Evolutionary conservation across 1,140 invertebrate species (phyloP), one percentile per base, ranked within the genome.

Genomic region (Pseudomyrmex dendroicus): DNA sequence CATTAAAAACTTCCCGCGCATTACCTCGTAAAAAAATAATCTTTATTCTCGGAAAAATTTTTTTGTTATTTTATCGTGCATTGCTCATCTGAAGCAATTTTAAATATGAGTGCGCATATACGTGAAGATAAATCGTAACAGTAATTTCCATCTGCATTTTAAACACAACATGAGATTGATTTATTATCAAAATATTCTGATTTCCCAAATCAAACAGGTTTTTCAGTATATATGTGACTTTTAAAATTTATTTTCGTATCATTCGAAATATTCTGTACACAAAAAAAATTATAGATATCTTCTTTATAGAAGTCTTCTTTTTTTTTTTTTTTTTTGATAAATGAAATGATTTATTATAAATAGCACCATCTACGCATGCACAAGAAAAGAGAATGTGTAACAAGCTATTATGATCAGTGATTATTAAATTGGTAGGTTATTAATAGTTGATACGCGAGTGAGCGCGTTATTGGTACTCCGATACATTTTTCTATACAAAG

Each of bases 401-500:
- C 0, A 35, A 35, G 4, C 5, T 35, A 35, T 35, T 35, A 35
- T 25, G 3, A 25, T 25, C 25, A 25, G 25, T 25, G 25, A 25
- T 35, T 35, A 35, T 35, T 35, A 35, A 35, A 35, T 35, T 35
- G n/a, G 10, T 17, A 4, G 15, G 10, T 22, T 25, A 48, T 35
- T 10, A 54, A 50, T 44, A 20, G 2, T 17, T 12, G 10, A 44
- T 25, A 44, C 13, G 9, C 25, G 5, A 54, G 17, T 20, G 15
- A 7, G 17, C 25, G 4, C 20, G 61, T 12, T 22, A 70, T 70
- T 20, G 15, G 20, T 48, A 13, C 64, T 70, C 50, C 22, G 9
- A 72, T 72, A 72, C 8, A 48, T 72, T 72, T 80, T 61, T 17
- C 13, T 17, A 15, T 25, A 35, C 15, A 68, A 76, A 76, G 46